Conservation (phyloP, 1,140 invertebrate species). For the Zaprionus taronus region DNA sequence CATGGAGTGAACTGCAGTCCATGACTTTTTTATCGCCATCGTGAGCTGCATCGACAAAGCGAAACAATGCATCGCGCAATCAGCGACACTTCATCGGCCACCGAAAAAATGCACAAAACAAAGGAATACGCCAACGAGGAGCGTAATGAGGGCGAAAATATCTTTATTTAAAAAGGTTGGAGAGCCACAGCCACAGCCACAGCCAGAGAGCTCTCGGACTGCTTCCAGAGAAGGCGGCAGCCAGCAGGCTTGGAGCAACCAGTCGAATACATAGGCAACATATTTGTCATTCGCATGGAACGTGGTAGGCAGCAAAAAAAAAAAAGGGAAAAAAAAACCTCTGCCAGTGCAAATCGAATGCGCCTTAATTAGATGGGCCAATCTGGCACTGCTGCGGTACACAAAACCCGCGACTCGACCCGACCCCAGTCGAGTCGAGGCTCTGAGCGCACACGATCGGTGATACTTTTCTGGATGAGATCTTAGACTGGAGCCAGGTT, state of each 20-base stretch:
- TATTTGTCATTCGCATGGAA: slow-evolving; percentile 79
- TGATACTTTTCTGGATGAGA: slow-evolving; percentile 44
- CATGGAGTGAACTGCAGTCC: slow-evolving; percentile 11
- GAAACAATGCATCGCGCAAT: slow-evolving; percentile 83
- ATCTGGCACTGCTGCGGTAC: slow-evolving; percentile 37
- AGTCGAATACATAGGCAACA: slow-evolving; percentile 50
- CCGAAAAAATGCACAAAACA: slow-evolving; percentile 61
- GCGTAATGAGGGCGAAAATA: slow-evolving; percentile 82
- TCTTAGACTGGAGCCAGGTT: slow-evolving; percentile 28
- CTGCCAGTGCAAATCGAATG: slow-evolving; percentile 45
- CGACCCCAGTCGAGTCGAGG: slow-evolving; percentile 8
- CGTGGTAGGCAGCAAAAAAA: slow-evolving; percentile 60
- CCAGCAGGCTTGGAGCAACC: slow-evolving; percentile 4
- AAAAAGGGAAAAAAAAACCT: not conserved
- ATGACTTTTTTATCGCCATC: slow-evolving; percentile 69
- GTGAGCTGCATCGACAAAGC: slow-evolving; percentile 56
- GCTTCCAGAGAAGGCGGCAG: slow-evolving; percentile 66
- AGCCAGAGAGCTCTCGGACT: not conserved
- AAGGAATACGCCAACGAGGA: slow-evolving; percentile 64
- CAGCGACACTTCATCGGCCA: slow-evolving; percentile 82
- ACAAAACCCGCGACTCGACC: not conserved
- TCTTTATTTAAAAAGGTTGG: slow-evolving; percentile 74
- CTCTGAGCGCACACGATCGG: slow-evolving; percentile 45
- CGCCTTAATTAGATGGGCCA: slow-evolving; percentile 83
- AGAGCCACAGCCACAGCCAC: slow-evolving; percentile 3